phyloP scores from a whole-genome alignment of 2,113 vertebrate species.

The Xiphias gladius region DNA sequence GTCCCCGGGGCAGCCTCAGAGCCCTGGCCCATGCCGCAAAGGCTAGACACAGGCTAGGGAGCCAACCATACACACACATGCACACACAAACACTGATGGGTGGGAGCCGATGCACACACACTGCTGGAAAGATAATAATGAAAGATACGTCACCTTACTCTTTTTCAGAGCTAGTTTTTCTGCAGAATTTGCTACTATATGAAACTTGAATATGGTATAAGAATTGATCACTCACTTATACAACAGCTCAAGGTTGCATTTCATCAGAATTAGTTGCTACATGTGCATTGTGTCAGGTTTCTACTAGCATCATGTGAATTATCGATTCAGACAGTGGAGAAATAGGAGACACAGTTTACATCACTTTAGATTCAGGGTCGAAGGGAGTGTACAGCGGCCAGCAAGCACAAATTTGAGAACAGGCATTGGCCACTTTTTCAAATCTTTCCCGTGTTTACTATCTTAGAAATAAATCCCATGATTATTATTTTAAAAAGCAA shows the following conservation, averaged over 20 bases:
- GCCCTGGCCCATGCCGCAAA: slow-evolving; percentile 83
- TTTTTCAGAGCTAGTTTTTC: not conserved
- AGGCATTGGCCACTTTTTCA: slow-evolving; percentile 15
- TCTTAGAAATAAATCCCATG: slow-evolving; percentile 17
- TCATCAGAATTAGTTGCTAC: not conserved
- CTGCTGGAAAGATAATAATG: not conserved
- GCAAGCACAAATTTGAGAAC: not conserved
- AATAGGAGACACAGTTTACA: not conserved
- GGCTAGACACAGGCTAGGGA: slow-evolving; percentile 80
- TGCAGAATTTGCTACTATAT: not conserved
- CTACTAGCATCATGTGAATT: not conserved
- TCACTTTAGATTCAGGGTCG: slow-evolving; percentile 4
- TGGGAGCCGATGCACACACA: slow-evolving; percentile 36
- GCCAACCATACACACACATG: slow-evolving; percentile 67
- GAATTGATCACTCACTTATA: not conserved
- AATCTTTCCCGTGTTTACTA: slow-evolving; percentile 34
- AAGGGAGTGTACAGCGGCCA: not conserved
- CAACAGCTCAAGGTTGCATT: not conserved
- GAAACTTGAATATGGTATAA: not conserved
- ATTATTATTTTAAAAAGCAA: slow-evolving; percentile 56
- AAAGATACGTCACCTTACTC: not conserved
- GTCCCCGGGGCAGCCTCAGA: slow-evolving; percentile 81
- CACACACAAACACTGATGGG: slow-evolving; percentile 30
- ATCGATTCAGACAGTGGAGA: not conserved
- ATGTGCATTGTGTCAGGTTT: not conserved